phyloP scores from a whole-genome alignment of 2,797 vertebrate species.

The Mormyrops attenuatus region DNA sequence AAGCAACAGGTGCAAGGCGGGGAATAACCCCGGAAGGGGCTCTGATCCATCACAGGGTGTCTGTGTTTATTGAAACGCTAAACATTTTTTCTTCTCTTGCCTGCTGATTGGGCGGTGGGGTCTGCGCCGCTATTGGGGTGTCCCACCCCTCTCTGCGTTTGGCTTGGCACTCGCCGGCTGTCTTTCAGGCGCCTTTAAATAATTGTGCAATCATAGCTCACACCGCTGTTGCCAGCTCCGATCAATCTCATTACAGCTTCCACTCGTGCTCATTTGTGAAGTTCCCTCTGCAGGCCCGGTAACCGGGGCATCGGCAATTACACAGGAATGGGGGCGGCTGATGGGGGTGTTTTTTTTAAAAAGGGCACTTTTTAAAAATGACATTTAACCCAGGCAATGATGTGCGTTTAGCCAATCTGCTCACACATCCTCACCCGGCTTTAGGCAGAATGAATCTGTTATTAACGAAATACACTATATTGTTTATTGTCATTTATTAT shows the following conservation, averaged over 20 bases:
- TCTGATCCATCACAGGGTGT: not conserved
- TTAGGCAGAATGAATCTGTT: not conserved
- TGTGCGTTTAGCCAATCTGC: not conserved
- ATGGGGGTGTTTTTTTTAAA: not conserved
- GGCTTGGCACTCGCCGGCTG: not conserved
- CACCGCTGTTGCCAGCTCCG: not conserved
- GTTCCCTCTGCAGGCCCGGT: not conserved
- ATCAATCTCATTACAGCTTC: conserved; percentile 12
- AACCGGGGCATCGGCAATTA: not conserved
- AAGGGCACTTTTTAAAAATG: not conserved
- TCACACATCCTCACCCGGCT: not conserved
- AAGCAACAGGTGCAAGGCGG: not conserved
- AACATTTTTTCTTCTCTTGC: not conserved
- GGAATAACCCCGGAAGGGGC: not conserved
- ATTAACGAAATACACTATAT: not conserved
- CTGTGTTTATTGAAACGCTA: not conserved
- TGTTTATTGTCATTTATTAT: not conserved
- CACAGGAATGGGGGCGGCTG: not conserved
- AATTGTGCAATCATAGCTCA: conserved; percentile 8
- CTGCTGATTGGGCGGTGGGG: not conserved
- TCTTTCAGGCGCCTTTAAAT: not conserved
- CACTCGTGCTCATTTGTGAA: not conserved
- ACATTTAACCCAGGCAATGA: not conserved
- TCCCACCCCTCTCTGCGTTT: not conserved
- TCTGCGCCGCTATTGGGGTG: too few relatives aligned